These are phyloP conservation scores for Tauraco erythrolophus DNA, from an alignment of 2,113 vertebrate species.

Conservation along the genomic window DNA sequence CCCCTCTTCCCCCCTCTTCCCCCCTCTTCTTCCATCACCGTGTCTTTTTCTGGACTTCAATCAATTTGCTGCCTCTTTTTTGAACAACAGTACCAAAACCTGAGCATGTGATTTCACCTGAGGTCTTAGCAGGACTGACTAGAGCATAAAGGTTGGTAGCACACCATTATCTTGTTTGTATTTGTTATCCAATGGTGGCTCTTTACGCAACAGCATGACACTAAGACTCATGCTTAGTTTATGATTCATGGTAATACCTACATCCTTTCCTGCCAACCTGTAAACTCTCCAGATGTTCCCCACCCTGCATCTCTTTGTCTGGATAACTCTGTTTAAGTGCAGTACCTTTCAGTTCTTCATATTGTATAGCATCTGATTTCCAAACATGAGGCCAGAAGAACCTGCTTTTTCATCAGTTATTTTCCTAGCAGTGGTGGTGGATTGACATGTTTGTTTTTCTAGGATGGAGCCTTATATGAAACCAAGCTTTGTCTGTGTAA, in stretches of 20 bases:
- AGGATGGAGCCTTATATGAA: not conserved
- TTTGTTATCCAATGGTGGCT: not conserved
- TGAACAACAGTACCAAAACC: not conserved
- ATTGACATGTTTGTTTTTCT: not conserved
- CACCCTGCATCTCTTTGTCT: not conserved
- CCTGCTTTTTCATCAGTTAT: not conserved
- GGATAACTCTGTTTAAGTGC: not conserved
- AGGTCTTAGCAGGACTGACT: not conserved
- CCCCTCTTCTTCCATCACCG: not conserved
- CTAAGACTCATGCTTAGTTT: not conserved
- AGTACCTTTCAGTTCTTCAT: not conserved
- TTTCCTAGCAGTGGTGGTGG: not conserved
- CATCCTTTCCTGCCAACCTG: not conserved
- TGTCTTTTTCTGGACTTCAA: not conserved
- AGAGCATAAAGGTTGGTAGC: not conserved
- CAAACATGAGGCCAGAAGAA: not conserved
- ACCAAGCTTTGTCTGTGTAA: not conserved
- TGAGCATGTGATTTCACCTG: not conserved
- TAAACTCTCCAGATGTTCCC: not conserved
- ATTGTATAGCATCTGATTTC: not conserved
- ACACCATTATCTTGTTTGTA: not conserved
- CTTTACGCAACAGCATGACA: not conserved
- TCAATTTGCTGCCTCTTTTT: not conserved
- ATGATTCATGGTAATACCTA: not conserved
- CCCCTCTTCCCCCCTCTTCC: accelerated